phyloP scores from a whole-genome alignment of 2,797 vertebrate genomes.

The Aldrovandia affinis region DNA sequence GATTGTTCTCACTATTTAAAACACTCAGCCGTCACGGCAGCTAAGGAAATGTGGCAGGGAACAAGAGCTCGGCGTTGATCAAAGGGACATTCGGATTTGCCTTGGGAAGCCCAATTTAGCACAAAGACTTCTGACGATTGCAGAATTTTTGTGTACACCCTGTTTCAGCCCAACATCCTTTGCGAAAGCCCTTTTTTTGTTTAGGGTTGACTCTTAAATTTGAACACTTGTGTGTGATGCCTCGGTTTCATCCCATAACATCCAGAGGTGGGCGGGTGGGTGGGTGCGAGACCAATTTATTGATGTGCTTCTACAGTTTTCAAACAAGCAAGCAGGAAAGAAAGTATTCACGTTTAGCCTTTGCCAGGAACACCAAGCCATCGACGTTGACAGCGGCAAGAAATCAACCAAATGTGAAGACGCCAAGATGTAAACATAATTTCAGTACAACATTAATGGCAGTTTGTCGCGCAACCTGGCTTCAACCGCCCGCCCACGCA shows the following conservation, averaged over 20 bases:
- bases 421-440: background rate
- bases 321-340: background rate
- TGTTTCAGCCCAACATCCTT: background rate
- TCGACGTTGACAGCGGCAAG: background rate
- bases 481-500: background rate
- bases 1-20: background rate
- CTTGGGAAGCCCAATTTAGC: background rate
- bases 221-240: background rate
- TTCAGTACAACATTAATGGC: background rate
- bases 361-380: background rate
- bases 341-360: background rate
- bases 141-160: background rate
- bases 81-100: background rate
- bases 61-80: background rate
- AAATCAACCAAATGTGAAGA: background rate
- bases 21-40: background rate
- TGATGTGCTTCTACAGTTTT: background rate
- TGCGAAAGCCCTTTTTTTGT: background rate
- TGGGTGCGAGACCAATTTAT: background rate
- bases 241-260: background rate
- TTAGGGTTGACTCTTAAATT: background rate
- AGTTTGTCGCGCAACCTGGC: background rate
- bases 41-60: background rate
- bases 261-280: background rate
- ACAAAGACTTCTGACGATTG: background rate